A percentile compares a stretch with the other conserved stretches of the same genome.
Conservation (phyloP, 2,888 invertebrate species). For the Polia nebulosa region DNA sequence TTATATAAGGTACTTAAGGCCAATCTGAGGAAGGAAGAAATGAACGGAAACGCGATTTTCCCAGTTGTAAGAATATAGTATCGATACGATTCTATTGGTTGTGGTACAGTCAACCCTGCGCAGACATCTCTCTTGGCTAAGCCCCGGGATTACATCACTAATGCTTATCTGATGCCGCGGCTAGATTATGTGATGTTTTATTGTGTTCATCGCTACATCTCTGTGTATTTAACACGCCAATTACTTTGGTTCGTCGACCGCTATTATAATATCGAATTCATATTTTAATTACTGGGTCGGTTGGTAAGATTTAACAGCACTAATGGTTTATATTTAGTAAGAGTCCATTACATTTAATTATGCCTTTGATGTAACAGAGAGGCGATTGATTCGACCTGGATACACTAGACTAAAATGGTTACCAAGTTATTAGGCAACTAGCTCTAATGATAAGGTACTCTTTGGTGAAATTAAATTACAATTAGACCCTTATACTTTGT, state of each 20-base stretch:
- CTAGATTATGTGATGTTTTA: conserved; percentile 74
- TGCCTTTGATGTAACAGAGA: conserved; percentile 40
- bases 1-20: conserved; percentile 28
- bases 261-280: conserved; percentile 61
- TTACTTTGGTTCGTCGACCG: conserved; percentile 61
- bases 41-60: conserved; percentile 24
- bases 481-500: conserved; percentile 30
- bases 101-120: conserved; percentile 54
- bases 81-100: conserved; percentile 18
- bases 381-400: conserved; percentile 42
- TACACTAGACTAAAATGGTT: conserved; percentile 19
- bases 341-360: conserved; percentile 54
- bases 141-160: conserved; percentile 72
- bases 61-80: conserved; percentile 18
- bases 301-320: conserved; percentile 38
- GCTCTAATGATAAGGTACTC: not conserved
- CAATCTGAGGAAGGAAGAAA: conserved; percentile 17
- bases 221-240: conserved; percentile 64
- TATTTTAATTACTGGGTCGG: conserved; percentile 54
- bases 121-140: conserved; percentile 55
- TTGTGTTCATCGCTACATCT: conserved; percentile 69
- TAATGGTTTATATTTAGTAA: conserved; percentile 47
- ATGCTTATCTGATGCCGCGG: conserved; percentile 72
- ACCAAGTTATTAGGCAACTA: conserved; percentile 3
- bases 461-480: conserved; percentile 39